A percentile compares a stretch with the other conserved stretches of the same genome.
These are phyloP conservation scores for Girardinichthys multiradiatus DNA, from an alignment of 2,113 vertebrate genomes.

Conservation along the genomic window DNA sequence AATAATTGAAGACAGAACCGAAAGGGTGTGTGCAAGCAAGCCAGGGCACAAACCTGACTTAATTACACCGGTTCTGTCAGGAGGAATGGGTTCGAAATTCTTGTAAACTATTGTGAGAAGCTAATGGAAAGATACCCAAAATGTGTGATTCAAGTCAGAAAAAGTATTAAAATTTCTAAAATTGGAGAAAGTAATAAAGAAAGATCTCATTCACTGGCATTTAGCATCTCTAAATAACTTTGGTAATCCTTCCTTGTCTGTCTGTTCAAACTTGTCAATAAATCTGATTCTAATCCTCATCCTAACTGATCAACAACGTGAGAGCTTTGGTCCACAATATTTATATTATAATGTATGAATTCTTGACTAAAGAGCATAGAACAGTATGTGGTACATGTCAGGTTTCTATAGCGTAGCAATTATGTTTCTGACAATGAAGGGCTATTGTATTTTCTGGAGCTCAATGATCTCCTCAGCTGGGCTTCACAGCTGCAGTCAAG, in stretches of 20 bases:
- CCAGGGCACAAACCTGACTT: too few species aligned
- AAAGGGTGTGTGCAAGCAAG: too few species aligned
- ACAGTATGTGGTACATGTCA: slow-evolving; percentile 5
- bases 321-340: background rate
- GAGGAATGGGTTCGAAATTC: too few species aligned
- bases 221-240: background rate
- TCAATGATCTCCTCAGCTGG: slow-evolving; percentile 57
- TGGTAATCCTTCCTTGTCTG: background rate
- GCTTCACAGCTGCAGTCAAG: slow-evolving; percentile 30
- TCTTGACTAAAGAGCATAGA: background rate
- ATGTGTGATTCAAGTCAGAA: background rate
- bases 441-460: slow-evolving; percentile 41
- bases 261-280: too few species aligned
- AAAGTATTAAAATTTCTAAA: background rate
- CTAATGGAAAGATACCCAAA: background rate
- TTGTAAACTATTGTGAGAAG: too few species aligned
- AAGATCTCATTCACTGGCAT: background rate
- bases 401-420: slow-evolving; percentile 38
- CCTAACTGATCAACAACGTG: too few species aligned
- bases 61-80: too few species aligned
- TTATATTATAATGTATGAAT: slow-evolving; percentile 1
- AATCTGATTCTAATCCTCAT: too few species aligned
- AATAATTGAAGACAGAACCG: too few species aligned
- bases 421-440: slow-evolving; percentile 41
- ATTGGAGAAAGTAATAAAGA: background rate